Base-by-base conservation (phyloP, 2,888 invertebrate genomes). In the Limnephilus marmoratus region DNA sequence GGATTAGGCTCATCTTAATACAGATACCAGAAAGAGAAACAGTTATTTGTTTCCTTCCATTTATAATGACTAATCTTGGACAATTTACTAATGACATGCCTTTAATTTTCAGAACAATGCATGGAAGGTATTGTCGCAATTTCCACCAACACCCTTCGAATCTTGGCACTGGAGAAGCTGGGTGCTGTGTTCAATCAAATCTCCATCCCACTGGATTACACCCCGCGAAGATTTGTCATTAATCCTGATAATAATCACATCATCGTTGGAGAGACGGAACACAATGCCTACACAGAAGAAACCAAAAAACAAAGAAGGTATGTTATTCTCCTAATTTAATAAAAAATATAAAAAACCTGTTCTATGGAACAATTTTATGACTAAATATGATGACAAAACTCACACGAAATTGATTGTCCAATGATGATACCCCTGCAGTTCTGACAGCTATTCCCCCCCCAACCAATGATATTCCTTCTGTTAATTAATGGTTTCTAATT, bases 51-150 rank as follows among this genome's bases (percentile, higher is more conserved):
- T 81, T 18, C 45, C 41, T 12, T 18, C 18, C 7, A 4, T 24
- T 34, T 18, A 7, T 53, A 34, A 53, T 31, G 1, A 18, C 15
- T 24, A 41, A 31, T 24, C 68, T 80, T 11, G 3, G 18, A 2
- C 68, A 41, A 53, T 53, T 53, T 18, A 34, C 9, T 45, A 15
- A 41, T 29, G 49, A 96, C 97, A 97, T 83, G 18, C 29, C 68
- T 85, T 93, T 18, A 94, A 24, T 68, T 95, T 94, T 93, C 95
- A 94, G 99, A 99, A 95, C 99, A 99, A 95, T 99, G 99, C 96
- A 99, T 99, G 0, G 99, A 99, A 95, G 99, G 99, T 94, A 99
- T 99, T 94, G 99, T 99, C 0, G 99, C 99, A 0, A 99, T 99
- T 95, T 99, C 99, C 0, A 98, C 99, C 1, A 99, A 99, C 95